A percentile compares a stretch with the other conserved stretches of the same genome.
These are phyloP conservation scores for Anoplopoma fimbria DNA, from an alignment of 2,113 vertebrate genomes.

Conservation along the genomic window DNA sequence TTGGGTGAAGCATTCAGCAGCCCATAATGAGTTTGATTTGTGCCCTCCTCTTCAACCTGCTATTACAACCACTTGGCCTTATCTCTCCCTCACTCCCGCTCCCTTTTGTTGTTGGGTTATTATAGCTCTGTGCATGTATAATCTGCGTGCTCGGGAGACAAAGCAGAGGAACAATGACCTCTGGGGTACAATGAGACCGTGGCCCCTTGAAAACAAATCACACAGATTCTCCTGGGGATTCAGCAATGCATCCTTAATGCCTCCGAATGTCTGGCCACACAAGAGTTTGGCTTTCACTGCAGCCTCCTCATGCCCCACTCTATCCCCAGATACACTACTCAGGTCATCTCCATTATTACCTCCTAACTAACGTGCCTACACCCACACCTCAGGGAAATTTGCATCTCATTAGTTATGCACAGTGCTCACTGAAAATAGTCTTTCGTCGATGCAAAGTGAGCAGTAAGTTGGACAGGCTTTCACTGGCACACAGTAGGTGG, in stretches of 20 bases:
- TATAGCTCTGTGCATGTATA: constrained; percentile 40
- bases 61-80: constrained; percentile 20
- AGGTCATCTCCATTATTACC: constrained; percentile 22
- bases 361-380: constrained; percentile 19
- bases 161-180: constrained; percentile 67
- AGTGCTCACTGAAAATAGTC: constrained; percentile 54
- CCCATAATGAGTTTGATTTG: constrained; percentile 20
- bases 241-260: not conserved
- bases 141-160: constrained; percentile 40
- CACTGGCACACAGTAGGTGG: constrained; percentile 53
- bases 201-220: constrained; percentile 60
- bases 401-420: constrained; percentile 59
- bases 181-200: constrained; percentile 45
- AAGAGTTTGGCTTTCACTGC: no score
- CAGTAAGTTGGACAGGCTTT: constrained; percentile 65
- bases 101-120: constrained; percentile 56
- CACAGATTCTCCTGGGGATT: constrained; percentile 25
- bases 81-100: constrained; percentile 22
- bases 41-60: constrained; percentile 18
- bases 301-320: not conserved
- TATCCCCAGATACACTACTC: not conserved
- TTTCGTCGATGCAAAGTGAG: constrained; percentile 52
- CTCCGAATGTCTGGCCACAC: constrained; percentile 33
- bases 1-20: constrained; percentile 15
- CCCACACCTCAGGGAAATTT: constrained; percentile 45